Evolutionary conservation across 2,113 vertebrate genomes (phyloP).

Genomic region (Thalassoma bifasciatum): DNA sequence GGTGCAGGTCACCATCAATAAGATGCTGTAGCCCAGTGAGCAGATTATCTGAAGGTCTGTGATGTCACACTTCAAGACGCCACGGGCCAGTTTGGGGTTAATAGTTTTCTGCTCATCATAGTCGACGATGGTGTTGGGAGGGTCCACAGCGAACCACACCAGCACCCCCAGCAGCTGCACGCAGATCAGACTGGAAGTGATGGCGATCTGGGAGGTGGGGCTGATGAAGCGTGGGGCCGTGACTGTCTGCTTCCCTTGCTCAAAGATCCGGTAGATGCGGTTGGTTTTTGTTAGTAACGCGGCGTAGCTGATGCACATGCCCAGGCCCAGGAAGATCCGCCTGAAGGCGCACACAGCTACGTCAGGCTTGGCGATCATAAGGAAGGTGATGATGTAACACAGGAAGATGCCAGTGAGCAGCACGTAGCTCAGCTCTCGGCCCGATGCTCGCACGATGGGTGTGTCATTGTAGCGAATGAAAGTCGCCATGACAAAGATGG

Average conservation of each 20-base stretch:
- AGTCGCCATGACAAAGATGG: conserved; percentile 80
- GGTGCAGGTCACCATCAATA: conserved; percentile 82
- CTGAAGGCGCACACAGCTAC: conserved; percentile 79
- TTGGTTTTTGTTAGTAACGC: conserved; percentile 83
- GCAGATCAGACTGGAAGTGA: conserved; percentile 78
- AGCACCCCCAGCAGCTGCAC: conserved; percentile 80
- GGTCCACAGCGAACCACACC: conserved; percentile 81
- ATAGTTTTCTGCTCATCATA: conserved; percentile 82
- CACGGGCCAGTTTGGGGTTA: conserved; percentile 77
- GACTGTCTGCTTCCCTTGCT: conserved; percentile 81
- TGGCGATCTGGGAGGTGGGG: conserved; percentile 81
- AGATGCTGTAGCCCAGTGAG: conserved; percentile 81
- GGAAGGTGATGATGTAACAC: conserved; percentile 82
- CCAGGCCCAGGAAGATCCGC: conserved; percentile 81
- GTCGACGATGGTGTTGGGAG: conserved; percentile 79
- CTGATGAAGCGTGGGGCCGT: conserved; percentile 81
- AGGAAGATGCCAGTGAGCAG: conserved; percentile 81
- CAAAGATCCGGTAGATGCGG: conserved; percentile 81
- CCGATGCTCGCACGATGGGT: conserved; percentile 77
- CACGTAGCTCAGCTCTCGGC: conserved; percentile 81
- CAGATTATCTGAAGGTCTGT: conserved; percentile 83
- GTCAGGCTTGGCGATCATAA: conserved; percentile 81
- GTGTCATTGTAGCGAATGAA: conserved; percentile 81
- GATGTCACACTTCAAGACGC: conserved; percentile 82
- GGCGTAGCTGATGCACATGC: conserved; percentile 83